phyloP scores from a whole-genome alignment of 2,797 vertebrate genomes.

The Huso huso region DNA sequence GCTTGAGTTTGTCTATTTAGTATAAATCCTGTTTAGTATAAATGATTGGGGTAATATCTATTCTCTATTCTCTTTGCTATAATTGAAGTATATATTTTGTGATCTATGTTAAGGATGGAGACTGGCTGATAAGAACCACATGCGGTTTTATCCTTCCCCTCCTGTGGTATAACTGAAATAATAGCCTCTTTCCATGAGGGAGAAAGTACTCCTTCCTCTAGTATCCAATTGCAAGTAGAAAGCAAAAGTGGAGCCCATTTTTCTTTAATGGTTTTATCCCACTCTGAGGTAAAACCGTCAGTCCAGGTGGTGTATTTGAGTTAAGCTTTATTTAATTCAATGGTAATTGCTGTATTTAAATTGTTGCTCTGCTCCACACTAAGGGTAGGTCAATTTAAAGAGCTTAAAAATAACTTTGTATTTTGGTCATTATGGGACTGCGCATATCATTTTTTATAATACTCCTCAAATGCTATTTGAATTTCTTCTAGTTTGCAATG shows the following conservation, averaged over 20 bases:
- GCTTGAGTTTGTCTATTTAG: slow-evolving; percentile 18
- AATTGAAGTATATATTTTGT: slow-evolving; percentile 24
- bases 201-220: slow-evolving; percentile 4
- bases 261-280: slow-evolving; percentile 24
- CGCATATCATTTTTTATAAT: slow-evolving; percentile 7
- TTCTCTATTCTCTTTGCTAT: slow-evolving; percentile 10
- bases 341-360: slow-evolving; percentile 19
- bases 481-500: slow-evolving; percentile 10
- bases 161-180: slow-evolving; percentile 16
- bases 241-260: slow-evolving; percentile 12
- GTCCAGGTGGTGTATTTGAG: slow-evolving; percentile 4
- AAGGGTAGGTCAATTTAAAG: slow-evolving; percentile 7
- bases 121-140: slow-evolving; percentile 15
- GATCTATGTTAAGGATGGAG: slow-evolving; percentile 14
- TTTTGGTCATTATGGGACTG: neutral
- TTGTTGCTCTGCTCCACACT: slow-evolving; percentile 20
- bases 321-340: slow-evolving; percentile 19
- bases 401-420: neutral
- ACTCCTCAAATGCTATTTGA: slow-evolving; percentile 14
- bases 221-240: slow-evolving; percentile 17
- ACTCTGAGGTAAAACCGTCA: slow-evolving; percentile 14
- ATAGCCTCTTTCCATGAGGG: slow-evolving; percentile 22
- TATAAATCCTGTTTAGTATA: slow-evolving; percentile 14
- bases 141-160: slow-evolving; percentile 16
- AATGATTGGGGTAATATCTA: slow-evolving; percentile 13